A percentile compares a stretch with the other conserved stretches of the same genome.
These are phyloP conservation scores for Ariolimax columbianus DNA, from an alignment of 2,888 invertebrate genomes.

Conservation along the genomic window DNA sequence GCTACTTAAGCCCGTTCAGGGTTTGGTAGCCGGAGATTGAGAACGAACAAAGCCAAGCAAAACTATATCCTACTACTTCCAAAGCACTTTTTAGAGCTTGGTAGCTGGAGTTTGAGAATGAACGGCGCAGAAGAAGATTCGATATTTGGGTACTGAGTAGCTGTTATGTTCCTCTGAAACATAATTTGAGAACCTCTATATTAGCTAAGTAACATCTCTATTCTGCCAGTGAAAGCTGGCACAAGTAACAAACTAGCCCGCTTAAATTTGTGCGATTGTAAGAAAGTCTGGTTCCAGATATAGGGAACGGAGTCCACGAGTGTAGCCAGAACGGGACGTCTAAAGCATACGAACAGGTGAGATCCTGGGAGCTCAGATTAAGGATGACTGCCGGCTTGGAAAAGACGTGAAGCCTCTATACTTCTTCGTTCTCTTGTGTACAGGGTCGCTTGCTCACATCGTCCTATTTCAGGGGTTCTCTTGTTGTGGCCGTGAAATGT, in stretches of 20 bases:
- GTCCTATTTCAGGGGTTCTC: not conserved
- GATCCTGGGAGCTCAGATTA: not conserved
- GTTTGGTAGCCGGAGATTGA: no score
- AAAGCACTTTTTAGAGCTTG: no score
- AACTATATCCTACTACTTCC: no score
- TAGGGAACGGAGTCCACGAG: not conserved
- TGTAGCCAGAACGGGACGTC: not conserved
- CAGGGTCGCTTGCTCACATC: not conserved
- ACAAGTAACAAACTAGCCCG: not conserved
- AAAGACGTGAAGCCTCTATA: no score
- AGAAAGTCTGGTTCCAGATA: not conserved
- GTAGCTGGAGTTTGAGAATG: no score
- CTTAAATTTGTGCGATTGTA: not conserved
- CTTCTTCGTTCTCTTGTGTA: no score
- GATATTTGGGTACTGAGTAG: no score
- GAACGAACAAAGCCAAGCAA: no score
- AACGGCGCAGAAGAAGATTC: no score
- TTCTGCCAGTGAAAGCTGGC: not conserved
- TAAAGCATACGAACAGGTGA: slow-evolving; percentile 2
- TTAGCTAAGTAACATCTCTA: not conserved
- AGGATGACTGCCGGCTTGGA: not conserved
- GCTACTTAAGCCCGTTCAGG: no score
- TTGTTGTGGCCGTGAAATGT: no score
- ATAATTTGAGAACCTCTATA: not conserved
- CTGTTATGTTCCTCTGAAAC: no score